Evolutionary conservation across 2,113 vertebrate genomes (phyloP).

Genomic region (Gallinago jamesoni): DNA sequence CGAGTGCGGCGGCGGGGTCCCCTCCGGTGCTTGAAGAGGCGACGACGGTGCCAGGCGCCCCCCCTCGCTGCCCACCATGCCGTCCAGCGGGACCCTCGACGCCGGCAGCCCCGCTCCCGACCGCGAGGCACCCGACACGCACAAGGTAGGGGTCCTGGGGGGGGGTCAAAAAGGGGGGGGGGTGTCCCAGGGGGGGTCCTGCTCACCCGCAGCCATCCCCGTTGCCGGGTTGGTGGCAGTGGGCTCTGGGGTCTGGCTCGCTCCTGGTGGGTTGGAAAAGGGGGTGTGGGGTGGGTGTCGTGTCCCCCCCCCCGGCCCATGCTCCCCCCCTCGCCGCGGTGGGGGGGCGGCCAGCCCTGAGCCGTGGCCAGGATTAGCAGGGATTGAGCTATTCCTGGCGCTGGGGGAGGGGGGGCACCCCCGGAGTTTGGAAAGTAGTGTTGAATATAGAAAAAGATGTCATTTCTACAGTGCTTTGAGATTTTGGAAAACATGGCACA

Average conservation of each 20-base stretch:
- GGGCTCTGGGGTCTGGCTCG: too few relatives aligned
- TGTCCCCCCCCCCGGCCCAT: too few relatives aligned
- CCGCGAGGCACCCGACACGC: conserved; percentile 17
- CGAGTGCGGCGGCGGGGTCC: not conserved
- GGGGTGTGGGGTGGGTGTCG: too few relatives aligned
- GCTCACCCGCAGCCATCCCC: too few relatives aligned
- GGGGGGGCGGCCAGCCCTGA: too few relatives aligned
- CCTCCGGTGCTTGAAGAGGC: not conserved
- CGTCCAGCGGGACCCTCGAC: conserved; percentile 79
- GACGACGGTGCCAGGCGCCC: not conserved
- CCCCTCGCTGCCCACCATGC: conserved; percentile 72
- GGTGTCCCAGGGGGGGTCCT: too few relatives aligned
- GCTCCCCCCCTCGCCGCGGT: too few relatives aligned
- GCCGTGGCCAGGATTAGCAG: too few relatives aligned
- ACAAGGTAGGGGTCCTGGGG: conserved; percentile 19
- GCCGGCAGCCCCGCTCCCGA: conserved; percentile 48
- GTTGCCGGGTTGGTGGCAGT: too few relatives aligned
- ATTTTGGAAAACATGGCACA: not conserved
- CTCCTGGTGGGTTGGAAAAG: too few relatives aligned
- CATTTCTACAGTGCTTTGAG: not conserved
- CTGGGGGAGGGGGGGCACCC: not conserved
- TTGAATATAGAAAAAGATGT: not conserved
- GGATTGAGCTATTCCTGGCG: too few relatives aligned
- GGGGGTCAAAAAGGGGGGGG: too few relatives aligned
- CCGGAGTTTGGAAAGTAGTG: not conserved